Conservation (phyloP, 2,113 vertebrate species). For the Struthio camelus region DNA sequence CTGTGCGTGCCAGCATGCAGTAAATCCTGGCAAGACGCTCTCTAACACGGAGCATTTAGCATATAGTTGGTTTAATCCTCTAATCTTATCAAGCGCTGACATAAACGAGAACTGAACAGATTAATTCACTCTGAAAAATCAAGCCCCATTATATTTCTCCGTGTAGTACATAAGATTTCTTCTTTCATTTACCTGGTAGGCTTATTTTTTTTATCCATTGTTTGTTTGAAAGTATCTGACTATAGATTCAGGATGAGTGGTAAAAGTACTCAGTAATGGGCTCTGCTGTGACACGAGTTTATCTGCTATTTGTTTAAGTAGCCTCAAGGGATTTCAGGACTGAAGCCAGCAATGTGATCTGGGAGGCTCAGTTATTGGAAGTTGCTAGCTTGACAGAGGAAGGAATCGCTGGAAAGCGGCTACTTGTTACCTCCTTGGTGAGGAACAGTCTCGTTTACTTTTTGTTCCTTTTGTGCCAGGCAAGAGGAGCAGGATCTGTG, state of each 20-base stretch:
- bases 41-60: neutral
- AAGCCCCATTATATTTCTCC: neutral
- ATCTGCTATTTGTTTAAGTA: neutral
- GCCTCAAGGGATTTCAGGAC: neutral
- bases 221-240: neutral
- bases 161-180: neutral
- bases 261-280: neutral
- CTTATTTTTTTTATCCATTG: neutral
- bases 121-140: slow-evolving; percentile 21
- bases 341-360: neutral
- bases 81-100: slow-evolving; percentile 35
- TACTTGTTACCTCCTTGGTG: neutral
- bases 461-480: neutral
- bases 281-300: neutral
- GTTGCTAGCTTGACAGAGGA: neutral
- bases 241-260: neutral
- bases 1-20: neutral
- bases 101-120: slow-evolving; percentile 9
- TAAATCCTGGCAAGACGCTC: slow-evolving; percentile 1
- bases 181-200: neutral
- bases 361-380: neutral
- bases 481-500: neutral
- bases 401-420: neutral
- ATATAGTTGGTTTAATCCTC: slow-evolving; percentile 40
- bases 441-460: neutral